These are phyloP conservation scores for Lepilemur ruficaudatus DNA, from an alignment of 2,797 vertebrate species.

Conservation along the genomic window DNA sequence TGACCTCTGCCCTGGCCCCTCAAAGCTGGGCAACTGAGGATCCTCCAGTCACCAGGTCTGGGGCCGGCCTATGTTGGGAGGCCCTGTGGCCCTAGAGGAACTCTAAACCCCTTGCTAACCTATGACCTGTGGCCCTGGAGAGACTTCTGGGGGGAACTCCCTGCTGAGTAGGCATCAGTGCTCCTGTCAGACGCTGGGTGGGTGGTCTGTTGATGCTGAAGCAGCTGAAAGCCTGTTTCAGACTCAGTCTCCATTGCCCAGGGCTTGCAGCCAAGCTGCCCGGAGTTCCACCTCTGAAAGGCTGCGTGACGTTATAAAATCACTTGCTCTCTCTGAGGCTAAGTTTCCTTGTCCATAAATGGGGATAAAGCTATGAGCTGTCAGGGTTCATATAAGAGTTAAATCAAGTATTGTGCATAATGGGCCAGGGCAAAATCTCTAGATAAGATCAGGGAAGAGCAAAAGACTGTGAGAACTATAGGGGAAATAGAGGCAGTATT, in stretches of 20 bases:
- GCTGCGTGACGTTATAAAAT: neutral
- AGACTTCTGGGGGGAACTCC: neutral
- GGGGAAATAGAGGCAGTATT: neutral
- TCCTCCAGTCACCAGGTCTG: neutral
- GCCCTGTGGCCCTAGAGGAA: neutral
- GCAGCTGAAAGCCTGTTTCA: neutral
- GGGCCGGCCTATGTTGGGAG: neutral
- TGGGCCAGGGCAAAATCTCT: neutral
- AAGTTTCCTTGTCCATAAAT: neutral
- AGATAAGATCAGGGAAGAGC: neutral
- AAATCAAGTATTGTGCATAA: neutral
- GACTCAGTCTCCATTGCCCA: neutral
- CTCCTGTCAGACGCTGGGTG: neutral
- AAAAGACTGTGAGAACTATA: neutral
- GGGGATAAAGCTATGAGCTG: neutral
- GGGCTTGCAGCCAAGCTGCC: neutral
- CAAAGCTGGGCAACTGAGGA: neutral
- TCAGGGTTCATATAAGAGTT: neutral
- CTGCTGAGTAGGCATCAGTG: neutral
- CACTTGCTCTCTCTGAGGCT: neutral
- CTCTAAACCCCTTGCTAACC: slow-evolving; percentile 1
- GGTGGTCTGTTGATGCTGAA: neutral
- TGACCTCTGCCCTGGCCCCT: slow-evolving; percentile 61
- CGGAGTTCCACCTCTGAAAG: neutral
- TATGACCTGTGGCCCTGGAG: neutral